Evolutionary conservation across 2,113 vertebrate genomes (phyloP), one percentile per base, ranked within the genome.

Genomic region (Mellivora capensis): DNA sequence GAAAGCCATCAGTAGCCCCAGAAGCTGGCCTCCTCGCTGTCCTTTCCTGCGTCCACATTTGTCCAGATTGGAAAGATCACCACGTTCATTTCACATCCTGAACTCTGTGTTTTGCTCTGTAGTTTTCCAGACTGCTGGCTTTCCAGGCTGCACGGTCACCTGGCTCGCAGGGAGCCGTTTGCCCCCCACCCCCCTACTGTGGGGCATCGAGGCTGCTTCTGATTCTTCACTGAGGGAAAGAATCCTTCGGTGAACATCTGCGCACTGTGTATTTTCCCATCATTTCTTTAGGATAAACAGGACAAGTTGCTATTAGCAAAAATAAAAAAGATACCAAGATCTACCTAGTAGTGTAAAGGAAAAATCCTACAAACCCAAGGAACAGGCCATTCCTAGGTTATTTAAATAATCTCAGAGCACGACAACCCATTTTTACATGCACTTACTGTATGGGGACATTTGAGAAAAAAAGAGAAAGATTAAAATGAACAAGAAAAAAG

Each of bases 11-110:
- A 4, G 1, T 4, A 39, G 59, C 1, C 8, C 23, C 61, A 27
- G 8, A 87, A 23, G 47, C 9, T 9, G 7, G 3, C 8, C 3
- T 11, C 27, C 8, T 3, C 47, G 27, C 14, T 0, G 3, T 3
- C 18, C n/a, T 86, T 77, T 21, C 76, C 54, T 20, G 47, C 64
- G 13, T 29, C 15, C 39, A 10, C 12, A 1, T 34, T 29, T 54
- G 21, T 42, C 25, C 27, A 44, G 49, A 17, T 69, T 44, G n/a
- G 89, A 82, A 25, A 4, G 8, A 29, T 0, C 10, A 47, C 1
- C 29, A 20, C 2, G 6, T 6, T 72, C 27, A 29, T 77, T 34
- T 3, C 13, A 4, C 13, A 2, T 34, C 44, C 62, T n/a, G 64
- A 42, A 9, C 6, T 72, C 79, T 62, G 44, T 29, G 80, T 2